These are phyloP conservation scores for Luehdorfia chinensis DNA, from an alignment of 1,140 invertebrate genomes.

Conservation along the genomic window DNA sequence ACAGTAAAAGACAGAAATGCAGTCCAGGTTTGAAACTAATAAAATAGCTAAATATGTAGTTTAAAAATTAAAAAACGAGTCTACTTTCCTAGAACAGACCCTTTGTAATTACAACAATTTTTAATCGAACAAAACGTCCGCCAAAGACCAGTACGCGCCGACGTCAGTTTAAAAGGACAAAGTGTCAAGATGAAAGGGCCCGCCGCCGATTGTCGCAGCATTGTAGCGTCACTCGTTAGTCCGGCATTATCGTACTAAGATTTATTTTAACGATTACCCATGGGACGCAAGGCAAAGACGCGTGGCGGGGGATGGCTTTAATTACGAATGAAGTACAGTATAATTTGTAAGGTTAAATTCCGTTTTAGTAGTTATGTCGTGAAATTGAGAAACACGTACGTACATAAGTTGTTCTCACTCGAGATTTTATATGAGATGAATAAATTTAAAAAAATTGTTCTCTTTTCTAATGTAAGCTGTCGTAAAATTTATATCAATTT, in stretches of 20 bases:
- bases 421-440: background rate
- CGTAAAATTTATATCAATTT: too few species aligned
- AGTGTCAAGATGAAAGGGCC: constrained; percentile 71
- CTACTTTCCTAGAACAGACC: background rate
- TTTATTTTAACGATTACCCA: constrained; percentile 72
- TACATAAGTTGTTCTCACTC: background rate
- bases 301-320: constrained; percentile 11
- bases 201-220: constrained; percentile 66
- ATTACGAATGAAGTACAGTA: constrained; percentile 2
- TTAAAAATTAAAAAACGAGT: background rate
- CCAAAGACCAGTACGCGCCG: constrained; percentile 30
- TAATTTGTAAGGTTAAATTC: constrained; percentile 12
- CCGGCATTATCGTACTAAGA: constrained; percentile 66
- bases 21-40: too few species aligned
- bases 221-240: constrained; percentile 71
- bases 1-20: too few species aligned
- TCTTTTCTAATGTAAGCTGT: too few species aligned
- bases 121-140: constrained; percentile 23
- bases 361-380: background rate
- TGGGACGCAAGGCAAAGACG: constrained; percentile 27
- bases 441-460: too few species aligned
- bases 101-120: constrained; percentile 27
- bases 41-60: too few species aligned
- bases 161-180: constrained; percentile 52
- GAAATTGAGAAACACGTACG: background rate